Percentiles rank a stretch among this genome's conserved stretches.
Evolutionary conservation across 2,888 invertebrate genomes (phyloP).

Genomic region (Zaprionus lineosus): DNA sequence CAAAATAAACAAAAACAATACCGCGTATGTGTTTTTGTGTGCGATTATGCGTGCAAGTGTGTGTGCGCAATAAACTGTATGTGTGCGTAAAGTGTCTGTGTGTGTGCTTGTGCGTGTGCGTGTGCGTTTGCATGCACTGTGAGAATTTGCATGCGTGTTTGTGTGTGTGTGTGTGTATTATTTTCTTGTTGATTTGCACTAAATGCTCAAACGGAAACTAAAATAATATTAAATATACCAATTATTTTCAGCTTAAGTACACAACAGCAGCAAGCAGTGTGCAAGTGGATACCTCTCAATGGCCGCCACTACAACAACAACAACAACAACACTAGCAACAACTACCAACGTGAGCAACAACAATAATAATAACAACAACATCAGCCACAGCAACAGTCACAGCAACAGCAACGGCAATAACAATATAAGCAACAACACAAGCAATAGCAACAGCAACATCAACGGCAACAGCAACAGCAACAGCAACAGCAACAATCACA

Average conservation of each 20-base stretch:
- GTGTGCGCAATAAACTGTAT: not conserved
- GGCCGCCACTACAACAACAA: conserved; percentile 77
- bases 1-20: conserved; percentile 51
- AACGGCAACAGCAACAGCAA: conserved; percentile 32
- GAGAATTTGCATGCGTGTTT: too few species aligned
- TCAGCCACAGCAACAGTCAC: conserved; percentile 59
- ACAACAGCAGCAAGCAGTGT: conserved; percentile 38
- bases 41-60: not conserved
- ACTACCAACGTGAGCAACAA: conserved; percentile 24
- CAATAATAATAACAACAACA: conserved; percentile 51
- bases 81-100: conserved; percentile 6
- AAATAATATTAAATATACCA: conserved; percentile 18
- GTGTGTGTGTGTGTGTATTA: conserved; percentile 13
- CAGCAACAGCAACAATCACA: conserved; percentile 58
- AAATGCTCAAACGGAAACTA: conserved; percentile 20
- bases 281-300: conserved; percentile 72
- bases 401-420: conserved; percentile 62
- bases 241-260: conserved; percentile 33
- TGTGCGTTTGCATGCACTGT: too few species aligned
- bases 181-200: conserved; percentile 29
- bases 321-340: conserved; percentile 37
- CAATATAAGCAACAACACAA: conserved; percentile 37
- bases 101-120: conserved; percentile 1
- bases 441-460: conserved; percentile 30
- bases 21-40: conserved; percentile 6